Evolutionary conservation across 2,888 invertebrate genomes (phyloP).

Genomic region (Lycophotia porphyrea): DNA sequence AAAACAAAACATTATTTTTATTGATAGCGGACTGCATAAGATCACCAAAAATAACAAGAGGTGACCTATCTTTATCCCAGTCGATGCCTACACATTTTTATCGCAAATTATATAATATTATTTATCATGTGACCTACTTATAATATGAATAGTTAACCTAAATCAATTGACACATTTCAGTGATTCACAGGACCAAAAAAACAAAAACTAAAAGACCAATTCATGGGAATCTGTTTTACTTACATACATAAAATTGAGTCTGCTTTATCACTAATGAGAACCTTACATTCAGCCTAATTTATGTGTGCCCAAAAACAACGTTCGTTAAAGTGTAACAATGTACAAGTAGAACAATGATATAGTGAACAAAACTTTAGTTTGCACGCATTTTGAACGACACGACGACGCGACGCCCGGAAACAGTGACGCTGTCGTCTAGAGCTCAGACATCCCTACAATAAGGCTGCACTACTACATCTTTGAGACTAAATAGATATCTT

Average conservation of each 20-base stretch:
- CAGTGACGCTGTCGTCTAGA: conserved; percentile 79
- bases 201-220: not conserved
- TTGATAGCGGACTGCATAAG: conserved; percentile 16
- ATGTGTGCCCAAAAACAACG: conserved; percentile 20
- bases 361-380: conserved; percentile 68
- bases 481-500: conserved; percentile 22
- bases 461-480: conserved; percentile 25
- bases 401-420: conserved; percentile 74
- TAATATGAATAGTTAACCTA: not conserved
- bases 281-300: conserved; percentile 9
- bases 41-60: conserved; percentile 13
- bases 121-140: not conserved
- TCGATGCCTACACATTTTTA: conserved; percentile 2
- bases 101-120: not conserved
- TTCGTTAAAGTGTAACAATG: conserved; percentile 23
- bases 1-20: not conserved
- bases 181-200: not conserved
- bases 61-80: conserved; percentile 9
- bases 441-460: conserved; percentile 66
- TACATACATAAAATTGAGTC: not conserved
- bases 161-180: not conserved
- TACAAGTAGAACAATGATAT: conserved; percentile 19
- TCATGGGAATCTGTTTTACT: not conserved
- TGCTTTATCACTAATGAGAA: not conserved
- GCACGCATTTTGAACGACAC: conserved; percentile 74